phyloP scores from a whole-genome alignment of 1,140 invertebrate genomes.

The Andricus grossulariae region DNA sequence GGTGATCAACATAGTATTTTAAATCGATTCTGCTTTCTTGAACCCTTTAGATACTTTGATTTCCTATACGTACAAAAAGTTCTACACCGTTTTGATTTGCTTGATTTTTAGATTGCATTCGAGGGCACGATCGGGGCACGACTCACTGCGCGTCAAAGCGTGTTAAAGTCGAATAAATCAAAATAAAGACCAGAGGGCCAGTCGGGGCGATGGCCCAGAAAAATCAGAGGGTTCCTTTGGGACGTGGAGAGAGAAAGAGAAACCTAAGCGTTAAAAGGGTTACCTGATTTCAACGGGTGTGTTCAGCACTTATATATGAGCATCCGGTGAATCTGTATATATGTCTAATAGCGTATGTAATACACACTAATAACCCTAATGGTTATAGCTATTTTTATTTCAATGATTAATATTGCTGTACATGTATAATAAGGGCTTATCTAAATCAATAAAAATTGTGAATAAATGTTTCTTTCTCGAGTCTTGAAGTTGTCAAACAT shows the following conservation, averaged over 20 bases:
- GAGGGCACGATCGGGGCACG: constrained; percentile 53
- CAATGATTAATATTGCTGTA: no score
- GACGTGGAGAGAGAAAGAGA: constrained; percentile 25
- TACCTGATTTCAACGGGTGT: constrained; percentile 59
- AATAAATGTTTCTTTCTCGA: no score
- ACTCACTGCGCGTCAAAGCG: constrained; percentile 62
- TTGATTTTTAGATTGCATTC: constrained; percentile 47
- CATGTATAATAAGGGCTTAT: no score
- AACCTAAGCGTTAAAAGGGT: constrained; percentile 59
- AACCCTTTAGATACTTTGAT: background rate
- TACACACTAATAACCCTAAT: no score
- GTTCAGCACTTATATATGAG: background rate
- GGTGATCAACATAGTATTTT: background rate
- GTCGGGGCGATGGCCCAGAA: constrained; percentile 63
- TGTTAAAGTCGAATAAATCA: constrained; percentile 71
- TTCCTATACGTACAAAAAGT: background rate
- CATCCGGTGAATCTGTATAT: no score
- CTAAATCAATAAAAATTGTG: no score
- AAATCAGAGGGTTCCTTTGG: constrained; percentile 51
- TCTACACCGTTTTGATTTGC: constrained; percentile 41
- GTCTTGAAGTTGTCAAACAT: no score
- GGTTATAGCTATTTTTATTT: no score
- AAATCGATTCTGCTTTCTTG: background rate
- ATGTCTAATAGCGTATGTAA: no score
- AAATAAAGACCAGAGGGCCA: constrained; percentile 62